Evolutionary conservation across 2,797 vertebrate genomes (phyloP).

Genomic region (Schizopygopsis malacanthus): DNA sequence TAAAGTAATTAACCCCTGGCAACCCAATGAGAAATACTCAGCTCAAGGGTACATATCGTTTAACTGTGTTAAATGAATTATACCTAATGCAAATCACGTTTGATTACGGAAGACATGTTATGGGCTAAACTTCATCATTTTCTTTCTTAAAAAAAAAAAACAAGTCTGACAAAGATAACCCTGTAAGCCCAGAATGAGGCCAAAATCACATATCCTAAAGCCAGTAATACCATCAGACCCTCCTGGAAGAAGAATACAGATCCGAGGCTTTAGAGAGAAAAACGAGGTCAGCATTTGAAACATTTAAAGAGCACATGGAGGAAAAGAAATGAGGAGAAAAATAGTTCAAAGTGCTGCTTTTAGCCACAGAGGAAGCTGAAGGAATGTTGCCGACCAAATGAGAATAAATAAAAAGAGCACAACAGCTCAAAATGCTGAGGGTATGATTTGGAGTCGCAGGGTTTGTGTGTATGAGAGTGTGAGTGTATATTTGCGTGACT

Average conservation of each 20-base stretch:
- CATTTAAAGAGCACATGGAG: slow-evolving; percentile 59
- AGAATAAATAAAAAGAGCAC: slow-evolving; percentile 39
- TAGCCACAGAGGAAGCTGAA: slow-evolving; percentile 45
- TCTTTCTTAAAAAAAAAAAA: not conserved
- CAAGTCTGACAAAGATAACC: slow-evolving; percentile 31
- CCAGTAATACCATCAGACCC: slow-evolving; percentile 40
- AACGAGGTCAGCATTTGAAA: slow-evolving; percentile 60
- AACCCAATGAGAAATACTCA: slow-evolving; percentile 52
- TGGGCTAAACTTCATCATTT: slow-evolving; percentile 19
- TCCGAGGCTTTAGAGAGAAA: slow-evolving; percentile 50
- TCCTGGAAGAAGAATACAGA: slow-evolving; percentile 56
- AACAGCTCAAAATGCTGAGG: slow-evolving; percentile 25
- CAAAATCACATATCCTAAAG: slow-evolving; percentile 53
- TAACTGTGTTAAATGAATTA: slow-evolving; percentile 62
- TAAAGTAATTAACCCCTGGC: slow-evolving; percentile 65
- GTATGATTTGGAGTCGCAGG: not conserved
- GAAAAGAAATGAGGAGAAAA: slow-evolving; percentile 38
- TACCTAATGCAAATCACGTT: slow-evolving; percentile 54
- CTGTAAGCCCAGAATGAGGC: slow-evolving; percentile 53
- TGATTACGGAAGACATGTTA: slow-evolving; percentile 56
- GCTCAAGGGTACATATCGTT: slow-evolving; percentile 54
- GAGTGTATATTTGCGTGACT: slow-evolving; percentile 14
- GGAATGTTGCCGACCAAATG: slow-evolving; percentile 43
- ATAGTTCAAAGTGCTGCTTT: slow-evolving; percentile 56
- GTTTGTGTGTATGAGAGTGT: slow-evolving; percentile 6